Base-by-base conservation (phyloP, 2,888 invertebrate genomes). In the Sinelater perroti region DNA sequence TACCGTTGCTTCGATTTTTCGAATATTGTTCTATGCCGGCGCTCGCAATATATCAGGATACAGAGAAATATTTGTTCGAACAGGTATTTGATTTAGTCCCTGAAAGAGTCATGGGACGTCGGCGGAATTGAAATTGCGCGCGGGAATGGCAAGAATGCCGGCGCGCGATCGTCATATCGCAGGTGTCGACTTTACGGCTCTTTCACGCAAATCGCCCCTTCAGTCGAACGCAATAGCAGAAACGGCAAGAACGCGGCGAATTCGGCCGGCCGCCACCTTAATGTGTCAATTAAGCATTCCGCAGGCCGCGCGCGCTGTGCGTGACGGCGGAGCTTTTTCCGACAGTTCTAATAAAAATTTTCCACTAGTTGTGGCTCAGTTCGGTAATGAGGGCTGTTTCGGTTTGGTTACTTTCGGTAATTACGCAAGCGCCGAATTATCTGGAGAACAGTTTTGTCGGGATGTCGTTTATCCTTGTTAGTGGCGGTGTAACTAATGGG, bases 71-170 rank as follows among this genome's bases (percentile, higher is more conserved):
- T 54, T 54, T 54, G 54, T 38, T 54, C 54, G 54, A 54, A 38
- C 46, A 54, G 54, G 49, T 55, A 55, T 57, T 56, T 52, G 51
- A 57, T 52, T 52, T 46, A 38, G 40, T 57, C 51, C 52, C 38
- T 46, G 45, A 52, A 57, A 40, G 57, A 52, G 57, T 57, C 38
- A 54, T 47, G 38, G 57, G 45, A 52, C 52, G 52, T 17, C 40
- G 14, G n/a, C 17, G 45, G 54, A 54, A 59, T 55, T 59, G 54
- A 54, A 52, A 54, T 59, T 59, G 54, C 59, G 40, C 26, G 11
- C 30, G 45, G 38, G 54, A 54, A 59, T 50, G 30, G 33, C 53
- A 50, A 50, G 59, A 55, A 59, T 59, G 47, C 36, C 53, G 49
- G 58, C 53, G 36, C 26, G 21, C 17, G 36, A 45, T 45, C 50